A percentile compares a stretch with the other conserved stretches of the same genome.
These are phyloP conservation scores for Cephus spinipes DNA, from an alignment of 2,888 invertebrate genomes.

Conservation along the genomic window DNA sequence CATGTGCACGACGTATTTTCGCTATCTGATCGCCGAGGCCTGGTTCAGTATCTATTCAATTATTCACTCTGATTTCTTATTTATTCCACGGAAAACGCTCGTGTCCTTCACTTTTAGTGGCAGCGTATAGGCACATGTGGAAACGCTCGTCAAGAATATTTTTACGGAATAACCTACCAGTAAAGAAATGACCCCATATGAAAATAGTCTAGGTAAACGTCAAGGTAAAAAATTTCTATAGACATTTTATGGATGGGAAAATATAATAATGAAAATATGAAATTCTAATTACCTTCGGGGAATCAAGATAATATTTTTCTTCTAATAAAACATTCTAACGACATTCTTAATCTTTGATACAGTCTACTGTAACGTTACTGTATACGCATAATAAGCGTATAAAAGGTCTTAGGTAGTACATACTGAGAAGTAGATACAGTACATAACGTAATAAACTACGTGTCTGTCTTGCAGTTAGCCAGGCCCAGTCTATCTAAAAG, in stretches of 20 bases:
- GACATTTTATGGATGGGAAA: neutral
- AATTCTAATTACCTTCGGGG: neutral
- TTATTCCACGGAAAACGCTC: neutral
- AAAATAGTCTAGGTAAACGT: neutral
- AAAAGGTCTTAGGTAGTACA: too few relatives aligned
- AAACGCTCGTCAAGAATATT: neutral
- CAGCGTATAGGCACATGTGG: neutral
- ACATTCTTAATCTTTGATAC: neutral
- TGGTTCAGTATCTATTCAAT: neutral
- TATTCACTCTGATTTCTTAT: slow-evolving; percentile 8
- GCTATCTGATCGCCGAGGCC: neutral
- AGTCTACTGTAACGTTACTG: neutral
- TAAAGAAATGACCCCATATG: neutral
- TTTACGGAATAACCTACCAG: too few relatives aligned
- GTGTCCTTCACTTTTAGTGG: neutral
- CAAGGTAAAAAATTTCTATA: neutral
- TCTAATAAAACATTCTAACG: neutral
- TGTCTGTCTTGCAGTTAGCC: neutral
- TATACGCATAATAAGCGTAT: neutral
- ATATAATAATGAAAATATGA: neutral
- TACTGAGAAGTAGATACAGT: neutral
- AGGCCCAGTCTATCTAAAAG: neutral
- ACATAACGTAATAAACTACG: neutral
- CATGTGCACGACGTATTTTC: neutral
- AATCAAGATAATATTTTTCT: neutral